Evolutionary conservation across 2,797 vertebrate genomes (phyloP), one percentile per base, ranked within the genome.

Genomic region (Xerus rutilus): DNA sequence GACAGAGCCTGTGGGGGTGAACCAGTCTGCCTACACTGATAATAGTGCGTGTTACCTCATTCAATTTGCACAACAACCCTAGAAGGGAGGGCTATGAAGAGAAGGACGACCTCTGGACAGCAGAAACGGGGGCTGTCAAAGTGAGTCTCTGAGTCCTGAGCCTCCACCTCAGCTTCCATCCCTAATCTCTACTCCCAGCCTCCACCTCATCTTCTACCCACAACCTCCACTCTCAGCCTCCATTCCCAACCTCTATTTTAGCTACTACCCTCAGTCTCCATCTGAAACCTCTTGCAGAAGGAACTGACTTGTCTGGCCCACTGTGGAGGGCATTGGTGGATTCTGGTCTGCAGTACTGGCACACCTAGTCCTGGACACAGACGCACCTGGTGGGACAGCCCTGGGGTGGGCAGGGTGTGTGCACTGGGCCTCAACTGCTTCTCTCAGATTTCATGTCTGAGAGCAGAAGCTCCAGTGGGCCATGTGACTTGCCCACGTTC

Each of bases 381-480:
- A 20, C 6, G 18, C 54, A 57, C 23, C 8, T 23, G 18, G 47
- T 0, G 0, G 25, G 49, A 28, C 4, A 11, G 59, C 47, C 35
- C 32, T 0, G 23, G 57, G 32, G 4, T 7, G 45, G 43, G 3
- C 54, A 57, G 54, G 18, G 54, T 21, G 54, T 13, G 9, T 5
- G 54, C 18, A 52, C 52, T 17, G 14, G 17, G 17, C 54, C 20
- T 57, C 54, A 54, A 20, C 18, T 9, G 52, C 17, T 54, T 15
- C 52, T 17, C 17, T 18, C 52, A 18, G 17, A 12, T n/a, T 62
- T 69, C 23, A 7, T 4, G 0, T 0, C 1, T 0, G 3, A 45
- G 47, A 21, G 4, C 39, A 0, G 2, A 65, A 86, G n/a, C 32
- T 1, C 0, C 0, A 14, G 43, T 0, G 57, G 1, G n/a, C 28